A percentile compares a stretch with the other conserved stretches of the same genome.
Conservation (phyloP, 64 coral and sea anemone genomes). For the Montipora efflorescens region DNA sequence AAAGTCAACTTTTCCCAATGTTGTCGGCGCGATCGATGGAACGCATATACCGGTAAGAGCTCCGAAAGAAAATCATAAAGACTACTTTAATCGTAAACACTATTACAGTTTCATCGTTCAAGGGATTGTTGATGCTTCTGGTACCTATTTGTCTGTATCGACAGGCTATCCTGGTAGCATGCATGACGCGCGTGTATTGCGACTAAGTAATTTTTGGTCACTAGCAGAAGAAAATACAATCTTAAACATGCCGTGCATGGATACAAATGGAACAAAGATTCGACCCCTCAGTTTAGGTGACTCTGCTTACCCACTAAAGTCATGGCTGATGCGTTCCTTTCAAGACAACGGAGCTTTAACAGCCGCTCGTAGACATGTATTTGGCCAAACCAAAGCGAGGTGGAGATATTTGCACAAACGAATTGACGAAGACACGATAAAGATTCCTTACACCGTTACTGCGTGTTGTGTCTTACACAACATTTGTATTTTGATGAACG, state of each 20-base stretch:
- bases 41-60: constrained; percentile 52
- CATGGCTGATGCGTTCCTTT: constrained; percentile 60
- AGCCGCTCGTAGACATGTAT: neutral
- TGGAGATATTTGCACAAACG: constrained; percentile 56
- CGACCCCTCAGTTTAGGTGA: constrained; percentile 61
- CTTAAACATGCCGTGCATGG: neutral
- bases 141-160: constrained; percentile 23
- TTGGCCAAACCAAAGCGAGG: constrained; percentile 26
- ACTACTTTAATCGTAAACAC: constrained; percentile 69
- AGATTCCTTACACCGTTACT: constrained; percentile 26
- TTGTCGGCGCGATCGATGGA: constrained; percentile 59
- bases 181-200: constrained; percentile 45
- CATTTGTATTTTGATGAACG: constrained; percentile 69
- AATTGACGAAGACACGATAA: constrained; percentile 37
- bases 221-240: constrained; percentile 47
- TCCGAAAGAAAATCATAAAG: constrained; percentile 51
- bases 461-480: constrained; percentile 72
- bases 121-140: constrained; percentile 45
- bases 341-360: constrained; percentile 1
- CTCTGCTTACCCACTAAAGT: constrained; percentile 56
- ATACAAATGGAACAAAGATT: constrained; percentile 15
- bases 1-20: constrained; percentile 38
- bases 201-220: constrained; percentile 39
- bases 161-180: constrained; percentile 69
- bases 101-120: constrained; percentile 60